These are phyloP conservation scores for Rhabdomys pumilio DNA, from an alignment of 2,797 vertebrate genomes.

Conservation along the genomic window DNA sequence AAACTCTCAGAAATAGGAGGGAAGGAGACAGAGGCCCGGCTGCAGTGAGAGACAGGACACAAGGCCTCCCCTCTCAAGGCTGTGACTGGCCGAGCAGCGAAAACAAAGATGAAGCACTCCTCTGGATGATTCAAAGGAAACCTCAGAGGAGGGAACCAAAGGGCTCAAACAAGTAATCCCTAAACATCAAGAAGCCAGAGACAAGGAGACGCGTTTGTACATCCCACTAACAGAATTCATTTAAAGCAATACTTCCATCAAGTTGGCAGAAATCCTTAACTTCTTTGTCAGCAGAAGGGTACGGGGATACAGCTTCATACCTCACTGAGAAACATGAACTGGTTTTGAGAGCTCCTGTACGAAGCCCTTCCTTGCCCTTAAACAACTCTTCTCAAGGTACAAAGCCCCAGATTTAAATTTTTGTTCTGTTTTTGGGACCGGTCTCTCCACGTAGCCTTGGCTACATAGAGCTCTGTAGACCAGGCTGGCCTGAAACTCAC, in stretches of 20 bases:
- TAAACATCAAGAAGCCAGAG: constrained; percentile 1
- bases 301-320: background rate
- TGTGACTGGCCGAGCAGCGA: background rate
- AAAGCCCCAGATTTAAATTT: background rate
- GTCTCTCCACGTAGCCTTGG: background rate
- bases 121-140: background rate
- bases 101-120: constrained; percentile 7
- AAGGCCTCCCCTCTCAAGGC: background rate
- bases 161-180: background rate
- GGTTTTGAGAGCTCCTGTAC: background rate
- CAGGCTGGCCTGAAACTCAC: background rate
- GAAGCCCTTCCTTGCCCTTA: background rate
- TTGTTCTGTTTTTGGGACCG: background rate
- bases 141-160: background rate
- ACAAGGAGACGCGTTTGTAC: background rate
- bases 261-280: background rate
- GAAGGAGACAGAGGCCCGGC: background rate
- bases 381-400: background rate
- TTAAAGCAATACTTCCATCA: background rate
- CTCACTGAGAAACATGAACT: background rate
- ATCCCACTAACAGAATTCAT: background rate
- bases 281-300: background rate
- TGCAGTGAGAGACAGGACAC: background rate
- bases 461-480: background rate
- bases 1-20: constrained; percentile 32